These are phyloP conservation scores for Tetragonula clypearis DNA, from an alignment of 1,140 invertebrate species.

Conservation along the genomic window DNA sequence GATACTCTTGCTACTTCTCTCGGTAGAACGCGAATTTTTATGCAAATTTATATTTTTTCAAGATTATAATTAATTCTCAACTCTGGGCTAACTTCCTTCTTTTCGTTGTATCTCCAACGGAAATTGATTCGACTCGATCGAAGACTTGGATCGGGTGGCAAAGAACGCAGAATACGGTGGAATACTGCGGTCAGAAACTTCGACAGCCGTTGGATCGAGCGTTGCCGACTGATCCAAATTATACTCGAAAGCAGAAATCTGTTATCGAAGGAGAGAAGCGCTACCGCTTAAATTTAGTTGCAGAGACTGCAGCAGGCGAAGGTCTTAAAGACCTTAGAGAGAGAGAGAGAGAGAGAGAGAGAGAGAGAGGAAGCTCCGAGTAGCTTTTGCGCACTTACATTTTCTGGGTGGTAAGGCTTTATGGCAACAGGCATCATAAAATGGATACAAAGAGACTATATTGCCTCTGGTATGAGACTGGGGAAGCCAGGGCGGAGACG, in stretches of 20 bases:
- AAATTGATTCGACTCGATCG: constrained; percentile 57
- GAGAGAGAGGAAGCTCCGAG: constrained; percentile 28
- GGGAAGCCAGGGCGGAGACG: constrained; percentile 70
- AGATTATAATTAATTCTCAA: too few relatives aligned
- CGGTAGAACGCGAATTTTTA: too few relatives aligned
- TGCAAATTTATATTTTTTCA: too few relatives aligned
- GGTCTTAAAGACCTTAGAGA: background rate
- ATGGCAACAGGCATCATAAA: constrained; percentile 76
- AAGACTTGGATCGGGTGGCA: constrained; percentile 42
- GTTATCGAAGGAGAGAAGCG: background rate
- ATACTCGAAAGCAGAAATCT: background rate
- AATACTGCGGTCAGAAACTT: background rate
- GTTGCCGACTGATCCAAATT: background rate
- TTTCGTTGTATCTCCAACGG: background rate
- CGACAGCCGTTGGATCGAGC: background rate
- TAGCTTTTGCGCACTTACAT: constrained; percentile 53
- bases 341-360: constrained; percentile 7
- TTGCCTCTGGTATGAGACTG: constrained; percentile 69
- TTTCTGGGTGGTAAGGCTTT: constrained; percentile 70
- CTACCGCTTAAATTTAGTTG: constrained; percentile 44
- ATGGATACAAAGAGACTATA: constrained; percentile 80
- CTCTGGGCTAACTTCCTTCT: background rate
- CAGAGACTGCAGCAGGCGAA: background rate
- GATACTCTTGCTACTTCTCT: too few relatives aligned
- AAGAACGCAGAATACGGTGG: too few relatives aligned